phyloP scores from a whole-genome alignment of 2,888 invertebrate species.

The Bursaphelenchus okinawaensis region DNA sequence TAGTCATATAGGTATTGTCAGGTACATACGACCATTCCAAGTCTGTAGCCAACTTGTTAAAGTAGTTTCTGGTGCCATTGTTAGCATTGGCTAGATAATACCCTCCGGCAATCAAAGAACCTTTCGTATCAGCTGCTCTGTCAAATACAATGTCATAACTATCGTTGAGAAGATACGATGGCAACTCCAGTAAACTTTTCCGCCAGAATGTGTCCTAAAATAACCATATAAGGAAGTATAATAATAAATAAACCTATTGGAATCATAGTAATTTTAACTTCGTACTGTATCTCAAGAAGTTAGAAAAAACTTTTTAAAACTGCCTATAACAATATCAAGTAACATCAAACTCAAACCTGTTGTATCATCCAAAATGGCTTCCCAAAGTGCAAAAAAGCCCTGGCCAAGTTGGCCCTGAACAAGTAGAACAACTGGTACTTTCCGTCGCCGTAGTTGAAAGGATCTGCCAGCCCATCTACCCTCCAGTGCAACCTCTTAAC shows the following conservation, averaged over 20 bases:
- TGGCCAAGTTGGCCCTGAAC: slow-evolving; percentile 49
- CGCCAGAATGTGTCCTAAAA: slow-evolving; percentile 53
- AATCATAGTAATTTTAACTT: no score
- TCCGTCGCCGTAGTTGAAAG: slow-evolving; percentile 57
- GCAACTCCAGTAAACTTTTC: slow-evolving; percentile 30
- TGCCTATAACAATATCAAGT: no score
- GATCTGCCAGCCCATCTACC: slow-evolving; percentile 39
- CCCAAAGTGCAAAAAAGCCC: slow-evolving; percentile 31
- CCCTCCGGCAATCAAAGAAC: slow-evolving; percentile 50
- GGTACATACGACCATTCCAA: slow-evolving; percentile 46
- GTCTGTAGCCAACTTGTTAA: slow-evolving; percentile 39
- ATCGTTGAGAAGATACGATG: slow-evolving; percentile 14
- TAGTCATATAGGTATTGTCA: slow-evolving; percentile 55
- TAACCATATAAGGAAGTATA: background rate
- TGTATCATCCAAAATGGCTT: slow-evolving; percentile 55
- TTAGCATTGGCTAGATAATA: slow-evolving; percentile 45
- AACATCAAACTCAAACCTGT: slow-evolving; percentile 39
- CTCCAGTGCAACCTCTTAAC: slow-evolving; percentile 33
- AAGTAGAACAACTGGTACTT: slow-evolving; percentile 53
- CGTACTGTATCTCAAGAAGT: no score
- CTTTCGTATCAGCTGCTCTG: slow-evolving; percentile 36
- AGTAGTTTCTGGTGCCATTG: slow-evolving; percentile 31
- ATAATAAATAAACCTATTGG: background rate
- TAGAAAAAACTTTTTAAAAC: no score
- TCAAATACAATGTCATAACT: slow-evolving; percentile 37